These are phyloP conservation scores for Drosophila hydei DNA, from an alignment of 1,140 invertebrate genomes.

Conservation along the genomic window DNA sequence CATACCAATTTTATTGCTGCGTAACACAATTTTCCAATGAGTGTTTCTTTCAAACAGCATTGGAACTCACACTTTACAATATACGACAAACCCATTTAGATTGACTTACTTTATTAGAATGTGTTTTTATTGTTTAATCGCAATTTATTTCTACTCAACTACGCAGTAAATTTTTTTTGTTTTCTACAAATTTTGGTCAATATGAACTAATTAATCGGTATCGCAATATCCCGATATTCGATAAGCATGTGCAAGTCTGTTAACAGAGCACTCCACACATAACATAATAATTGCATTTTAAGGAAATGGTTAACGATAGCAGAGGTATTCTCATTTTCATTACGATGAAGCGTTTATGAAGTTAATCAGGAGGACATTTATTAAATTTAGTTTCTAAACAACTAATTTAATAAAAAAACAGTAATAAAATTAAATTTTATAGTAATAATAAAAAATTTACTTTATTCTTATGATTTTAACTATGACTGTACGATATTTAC, in stretches of 20 bases:
- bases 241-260: neutral
- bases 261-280: conserved; percentile 6
- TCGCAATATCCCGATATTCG: conserved; percentile 23
- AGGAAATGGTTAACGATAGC: too few species aligned
- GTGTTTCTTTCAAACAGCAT: conserved; percentile 1
- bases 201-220: conserved; percentile 39
- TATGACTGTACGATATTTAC: too few species aligned
- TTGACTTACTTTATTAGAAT: conserved; percentile 55
- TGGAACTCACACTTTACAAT: neutral
- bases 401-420: too few species aligned
- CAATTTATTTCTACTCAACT: conserved; percentile 61
- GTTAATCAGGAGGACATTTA: too few species aligned
- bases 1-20: conserved; percentile 59
- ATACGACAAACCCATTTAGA: neutral
- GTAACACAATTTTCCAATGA: conserved; percentile 50
- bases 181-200: conserved; percentile 47
- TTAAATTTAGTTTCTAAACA: too few species aligned
- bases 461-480: too few species aligned
- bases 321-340: neutral
- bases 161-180: conserved; percentile 76
- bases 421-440: too few species aligned
- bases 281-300: neutral
- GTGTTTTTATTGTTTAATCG: conserved; percentile 35
- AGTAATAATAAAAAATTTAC: too few species aligned
- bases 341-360: too few species aligned